These are phyloP conservation scores for Epinephelus awoara DNA, from an alignment of 2,797 vertebrate genomes.

Conservation along the genomic window DNA sequence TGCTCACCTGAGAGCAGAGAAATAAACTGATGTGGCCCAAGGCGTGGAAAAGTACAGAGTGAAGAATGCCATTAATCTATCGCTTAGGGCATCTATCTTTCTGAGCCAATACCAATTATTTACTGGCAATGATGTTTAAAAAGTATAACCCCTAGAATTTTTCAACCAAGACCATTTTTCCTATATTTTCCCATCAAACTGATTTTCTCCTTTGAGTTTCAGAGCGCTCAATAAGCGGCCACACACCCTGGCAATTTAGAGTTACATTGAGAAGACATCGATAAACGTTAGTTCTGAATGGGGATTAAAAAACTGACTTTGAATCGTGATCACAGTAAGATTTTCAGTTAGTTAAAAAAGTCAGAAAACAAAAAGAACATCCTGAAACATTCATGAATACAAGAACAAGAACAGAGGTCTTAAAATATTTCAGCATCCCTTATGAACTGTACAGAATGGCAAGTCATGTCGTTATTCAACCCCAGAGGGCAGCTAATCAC, in stretches of 20 bases:
- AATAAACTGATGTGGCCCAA: constrained; percentile 52
- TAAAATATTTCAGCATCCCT: constrained; percentile 25
- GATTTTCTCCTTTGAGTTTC: constrained; percentile 11
- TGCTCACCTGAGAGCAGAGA: constrained; percentile 37
- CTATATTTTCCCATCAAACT: constrained; percentile 5
- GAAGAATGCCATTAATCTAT: constrained; percentile 45
- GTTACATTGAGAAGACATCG: not conserved
- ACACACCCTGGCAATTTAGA: not conserved
- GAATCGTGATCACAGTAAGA: not conserved
- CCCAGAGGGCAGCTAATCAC: too few relatives aligned
- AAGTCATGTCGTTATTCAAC: too few relatives aligned
- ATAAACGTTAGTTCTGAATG: not conserved
- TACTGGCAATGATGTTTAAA: constrained; percentile 33
- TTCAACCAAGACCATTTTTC: constrained; percentile 18
- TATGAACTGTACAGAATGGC: constrained; percentile 1
- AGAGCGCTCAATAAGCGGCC: not conserved
- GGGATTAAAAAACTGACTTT: not conserved
- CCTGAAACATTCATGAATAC: constrained; percentile 3
- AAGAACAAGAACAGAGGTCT: constrained; percentile 10
- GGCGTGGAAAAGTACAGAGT: constrained; percentile 39
- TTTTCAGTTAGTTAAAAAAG: not conserved
- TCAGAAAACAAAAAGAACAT: constrained; percentile 13
- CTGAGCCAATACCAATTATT: constrained; percentile 37
- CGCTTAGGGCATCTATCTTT: constrained; percentile 35
- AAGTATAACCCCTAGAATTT: constrained; percentile 18